These are phyloP conservation scores for Caenorhabditis tropicalis DNA, from an alignment of 1,140 invertebrate species.

Conservation along the genomic window DNA sequence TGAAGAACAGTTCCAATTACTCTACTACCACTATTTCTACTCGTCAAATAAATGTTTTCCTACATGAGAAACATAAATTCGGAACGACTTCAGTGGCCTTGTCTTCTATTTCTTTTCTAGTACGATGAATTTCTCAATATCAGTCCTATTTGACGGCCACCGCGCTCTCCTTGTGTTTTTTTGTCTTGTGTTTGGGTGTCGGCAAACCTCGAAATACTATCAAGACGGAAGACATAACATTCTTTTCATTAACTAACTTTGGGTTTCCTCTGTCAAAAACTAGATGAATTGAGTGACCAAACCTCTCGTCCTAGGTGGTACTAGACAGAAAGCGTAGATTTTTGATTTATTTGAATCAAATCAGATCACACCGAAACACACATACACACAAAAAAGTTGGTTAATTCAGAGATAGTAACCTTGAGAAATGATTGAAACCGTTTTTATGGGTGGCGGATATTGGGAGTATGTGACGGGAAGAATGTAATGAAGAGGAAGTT, in stretches of 20 bases:
- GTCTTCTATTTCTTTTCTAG: not conserved
- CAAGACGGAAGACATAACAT: not conserved
- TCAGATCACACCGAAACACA: constrained; percentile 37
- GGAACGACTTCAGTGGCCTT: constrained; percentile 36
- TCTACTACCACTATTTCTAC: not conserved
- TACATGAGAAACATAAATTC: constrained; percentile 34
- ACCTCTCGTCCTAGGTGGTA: not conserved
- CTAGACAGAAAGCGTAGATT: not conserved
- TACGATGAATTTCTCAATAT: not conserved
- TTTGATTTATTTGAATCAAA: constrained; percentile 24
- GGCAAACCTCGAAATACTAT: not conserved
- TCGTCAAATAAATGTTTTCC: constrained; percentile 26
- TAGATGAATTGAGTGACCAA: not conserved
- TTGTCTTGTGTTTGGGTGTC: not conserved
- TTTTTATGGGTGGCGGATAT: constrained; percentile 9
- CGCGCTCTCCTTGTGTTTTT: no score
- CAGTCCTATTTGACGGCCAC: constrained; percentile 22
- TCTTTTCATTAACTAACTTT: not conserved
- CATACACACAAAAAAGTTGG: not conserved
- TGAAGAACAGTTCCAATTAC: constrained; percentile 26
- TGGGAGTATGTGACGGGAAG: not conserved
- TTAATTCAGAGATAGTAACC: not conserved
- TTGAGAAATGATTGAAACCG: constrained; percentile 27
- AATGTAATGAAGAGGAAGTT: constrained; percentile 4
- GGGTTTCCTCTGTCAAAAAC: not conserved